Conservation (phyloP, 2,113 vertebrate species). For the cattle (Bos taurus) region ARS-UCD2.0 NC_037331.1:43138501-43139000, state of each 20-base stretch:
- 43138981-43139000: background rate
- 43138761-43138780: background rate
- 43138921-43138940: background rate
- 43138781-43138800: background rate
- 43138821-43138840: background rate
- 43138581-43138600: background rate
- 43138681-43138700: background rate
- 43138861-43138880: background rate
- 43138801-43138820: background rate
- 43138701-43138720: background rate
- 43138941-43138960: background rate
- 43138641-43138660: background rate
- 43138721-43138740: background rate
- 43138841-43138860: background rate
- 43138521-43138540: background rate
- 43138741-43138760: background rate
- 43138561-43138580: background rate
- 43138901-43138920: background rate
- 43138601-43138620: background rate
- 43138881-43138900: background rate
- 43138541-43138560: background rate
- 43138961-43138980: background rate
- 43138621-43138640: background rate
- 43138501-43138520: background rate
- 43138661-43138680: background rate